Evolutionary conservation across 2,113 vertebrate genomes (phyloP), one percentile per base, ranked within the genome.

Genomic region (Corythoichthys haematopterus): DNA sequence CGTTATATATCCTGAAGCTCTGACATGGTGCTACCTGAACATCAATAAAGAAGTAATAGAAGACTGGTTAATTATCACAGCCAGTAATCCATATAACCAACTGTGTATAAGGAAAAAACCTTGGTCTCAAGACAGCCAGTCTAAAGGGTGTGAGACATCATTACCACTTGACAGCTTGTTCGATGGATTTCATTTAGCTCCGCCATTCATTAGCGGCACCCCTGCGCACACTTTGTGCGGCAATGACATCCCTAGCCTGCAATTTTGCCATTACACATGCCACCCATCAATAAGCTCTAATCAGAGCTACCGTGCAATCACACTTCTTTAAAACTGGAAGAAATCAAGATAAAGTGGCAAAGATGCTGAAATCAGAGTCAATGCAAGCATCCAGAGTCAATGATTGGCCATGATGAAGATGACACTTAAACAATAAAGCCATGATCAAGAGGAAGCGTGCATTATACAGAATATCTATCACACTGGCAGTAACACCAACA

Each of bases 311-410:
- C 12, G 4, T 35, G 66, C 76, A 83, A 79, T 82, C 71, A 75
- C 47, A 8, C 65, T 35, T 79, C 66, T 76, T 67, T 62, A 61
- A 78, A 73, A 84, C 65, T 69, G 85, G 76, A 67, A 57, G 68
- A 76, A 79, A 85, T 84, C 69, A 73, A 73, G 79, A 71, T 64
- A 35, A 67, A 71, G 66, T 45, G 66, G 52, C 66, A 74, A 75
- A 71, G 68, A 69, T 56, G 56, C 14, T 35, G 37, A 80, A 72
- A 83, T 71, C 11, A 64, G 66, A 52, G 64, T 52, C 38, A 73
- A 66, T 47, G 28, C 28, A 2, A 12, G 43, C 60, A 46, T 62
- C 43, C 56, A 33, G 10, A 50, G 16, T 38, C 66, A 70, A 60
- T 78, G 73, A 82, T 82, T 76, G 48, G 66, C 45, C 9, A 52